phyloP scores from a whole-genome alignment of 2,888 invertebrate species.

The Pachydiplax longipennis region DNA sequence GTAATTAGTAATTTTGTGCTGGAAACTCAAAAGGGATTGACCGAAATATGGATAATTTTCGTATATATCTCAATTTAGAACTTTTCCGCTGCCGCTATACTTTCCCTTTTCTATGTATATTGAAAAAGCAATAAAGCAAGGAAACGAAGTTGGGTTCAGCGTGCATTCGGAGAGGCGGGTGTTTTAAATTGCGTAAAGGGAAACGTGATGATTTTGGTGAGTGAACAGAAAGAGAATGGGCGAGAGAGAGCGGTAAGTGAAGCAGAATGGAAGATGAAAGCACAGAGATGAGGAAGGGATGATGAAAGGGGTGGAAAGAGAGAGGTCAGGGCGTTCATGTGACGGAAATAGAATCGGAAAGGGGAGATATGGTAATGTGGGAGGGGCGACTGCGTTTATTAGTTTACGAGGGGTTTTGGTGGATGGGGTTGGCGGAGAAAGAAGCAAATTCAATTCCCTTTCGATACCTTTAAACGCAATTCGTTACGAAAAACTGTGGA shows the following conservation, averaged over 20 bases:
- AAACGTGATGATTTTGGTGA: not conserved
- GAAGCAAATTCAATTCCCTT: not conserved
- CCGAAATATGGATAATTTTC: too few species aligned
- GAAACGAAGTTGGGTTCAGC: too few species aligned
- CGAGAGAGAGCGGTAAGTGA: not conserved
- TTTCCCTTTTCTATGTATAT: too few species aligned
- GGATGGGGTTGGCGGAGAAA: not conserved
- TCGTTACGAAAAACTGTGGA: not conserved
- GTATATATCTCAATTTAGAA: too few species aligned
- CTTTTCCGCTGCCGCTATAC: too few species aligned
- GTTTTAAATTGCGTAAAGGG: too few species aligned
- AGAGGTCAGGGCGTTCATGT: not conserved
- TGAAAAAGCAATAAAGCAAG: too few species aligned
- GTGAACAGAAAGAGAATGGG: not conserved
- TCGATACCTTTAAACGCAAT: not conserved
- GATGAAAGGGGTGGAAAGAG: not conserved
- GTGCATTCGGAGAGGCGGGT: too few species aligned
- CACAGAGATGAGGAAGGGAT: not conserved
- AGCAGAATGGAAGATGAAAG: not conserved
- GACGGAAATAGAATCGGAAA: conserved; percentile 30
- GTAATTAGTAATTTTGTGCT: too few species aligned
- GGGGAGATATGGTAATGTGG: not conserved
- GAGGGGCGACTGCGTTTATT: not conserved
- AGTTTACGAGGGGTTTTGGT: not conserved
- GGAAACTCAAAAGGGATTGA: too few species aligned